A percentile compares a stretch with the other conserved stretches of the same genome.
Conservation (phyloP, 2,113 vertebrate genomes). For the Hypocryptadius cinnamomeus region DNA sequence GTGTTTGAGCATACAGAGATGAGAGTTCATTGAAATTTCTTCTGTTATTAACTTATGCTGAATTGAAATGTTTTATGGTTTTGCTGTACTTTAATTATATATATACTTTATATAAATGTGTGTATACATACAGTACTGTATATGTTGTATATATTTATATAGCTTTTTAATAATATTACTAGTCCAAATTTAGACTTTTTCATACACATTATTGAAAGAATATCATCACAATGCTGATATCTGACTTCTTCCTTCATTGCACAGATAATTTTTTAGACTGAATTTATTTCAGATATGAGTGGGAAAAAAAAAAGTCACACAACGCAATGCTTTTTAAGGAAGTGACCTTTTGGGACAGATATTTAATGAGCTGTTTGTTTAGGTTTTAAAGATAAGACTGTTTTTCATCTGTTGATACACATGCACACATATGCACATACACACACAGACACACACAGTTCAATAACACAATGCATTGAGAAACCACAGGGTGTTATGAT, state of each 20-base stretch:
- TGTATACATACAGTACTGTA: slow-evolving; percentile 54
- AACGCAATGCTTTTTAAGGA: not conserved
- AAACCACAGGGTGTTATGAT: slow-evolving; percentile 28
- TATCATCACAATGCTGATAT: not conserved
- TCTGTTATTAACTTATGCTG: slow-evolving; percentile 11
- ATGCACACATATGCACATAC: not conserved
- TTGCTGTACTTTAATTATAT: slow-evolving; percentile 52
- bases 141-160: slow-evolving; percentile 68
- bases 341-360: slow-evolving; percentile 29
- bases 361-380: not conserved
- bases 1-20: not conserved
- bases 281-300: not conserved
- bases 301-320: not conserved
- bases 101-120: slow-evolving; percentile 64
- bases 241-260: not conserved
- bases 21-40: not conserved
- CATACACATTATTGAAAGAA: not conserved
- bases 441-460: not conserved
- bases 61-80: slow-evolving; percentile 51
- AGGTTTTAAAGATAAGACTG: not conserved
- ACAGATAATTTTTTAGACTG: not conserved
- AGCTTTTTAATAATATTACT: slow-evolving; percentile 55
- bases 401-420: not conserved
- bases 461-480: not conserved
- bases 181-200: slow-evolving; percentile 44